phyloP scores from a whole-genome alignment of 2,113 vertebrate species.

The Mola mola region DNA sequence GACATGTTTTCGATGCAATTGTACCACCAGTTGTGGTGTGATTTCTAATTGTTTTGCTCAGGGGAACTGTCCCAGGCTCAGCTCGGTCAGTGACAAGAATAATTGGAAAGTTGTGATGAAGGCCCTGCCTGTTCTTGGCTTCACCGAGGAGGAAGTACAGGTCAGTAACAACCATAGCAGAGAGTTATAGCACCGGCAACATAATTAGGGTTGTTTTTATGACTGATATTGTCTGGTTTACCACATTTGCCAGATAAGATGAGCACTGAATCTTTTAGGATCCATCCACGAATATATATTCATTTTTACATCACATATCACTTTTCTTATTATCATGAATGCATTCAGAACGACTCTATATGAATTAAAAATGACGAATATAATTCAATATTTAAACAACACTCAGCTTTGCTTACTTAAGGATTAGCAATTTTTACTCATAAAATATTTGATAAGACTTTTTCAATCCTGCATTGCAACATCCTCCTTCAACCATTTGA shows the following conservation, averaged over 20 bases:
- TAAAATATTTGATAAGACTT: background rate
- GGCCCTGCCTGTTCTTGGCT: constrained; percentile 89
- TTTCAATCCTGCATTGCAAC: background rate
- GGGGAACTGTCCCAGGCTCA: constrained; percentile 96
- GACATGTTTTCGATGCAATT: background rate
- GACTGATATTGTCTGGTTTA: constrained; percentile 5
- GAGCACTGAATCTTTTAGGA: no score
- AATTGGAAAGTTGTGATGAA: constrained; percentile 93
- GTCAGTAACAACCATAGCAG: constrained; percentile 70
- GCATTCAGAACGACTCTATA: no score
- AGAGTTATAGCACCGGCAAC: background rate
- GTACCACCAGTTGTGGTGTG: background rate
- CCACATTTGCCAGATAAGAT: background rate
- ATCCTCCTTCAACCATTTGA: no score
- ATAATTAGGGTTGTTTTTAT: background rate
- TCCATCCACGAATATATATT: no score
- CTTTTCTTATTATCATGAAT: no score
- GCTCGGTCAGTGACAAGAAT: constrained; percentile 95
- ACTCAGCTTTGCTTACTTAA: no score
- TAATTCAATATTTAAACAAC: no score
- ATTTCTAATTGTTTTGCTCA: constrained; percentile 56
- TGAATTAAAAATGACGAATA: no score
- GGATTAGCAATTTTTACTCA: no score
- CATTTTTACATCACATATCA: no score
- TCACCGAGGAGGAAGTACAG: constrained; percentile 91